A percentile compares a stretch with the other conserved stretches of the same genome.
These are phyloP conservation scores for Sussaba pulchella DNA, from an alignment of 2,888 invertebrate genomes.

Conservation along the genomic window DNA sequence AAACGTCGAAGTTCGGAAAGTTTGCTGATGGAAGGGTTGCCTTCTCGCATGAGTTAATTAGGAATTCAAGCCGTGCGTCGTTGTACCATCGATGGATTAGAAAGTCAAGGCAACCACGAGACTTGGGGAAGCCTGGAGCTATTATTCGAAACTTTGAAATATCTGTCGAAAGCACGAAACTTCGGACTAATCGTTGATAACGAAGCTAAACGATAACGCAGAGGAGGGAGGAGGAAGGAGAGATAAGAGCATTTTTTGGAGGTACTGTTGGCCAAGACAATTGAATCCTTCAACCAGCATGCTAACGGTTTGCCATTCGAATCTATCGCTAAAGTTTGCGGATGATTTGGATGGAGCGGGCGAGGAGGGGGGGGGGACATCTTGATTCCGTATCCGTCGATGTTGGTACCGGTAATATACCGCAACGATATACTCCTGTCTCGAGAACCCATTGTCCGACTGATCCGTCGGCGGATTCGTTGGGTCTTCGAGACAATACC, in stretches of 20 bases:
- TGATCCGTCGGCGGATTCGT: conserved; percentile 23
- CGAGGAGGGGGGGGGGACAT: not conserved
- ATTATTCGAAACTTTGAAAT: conserved; percentile 17
- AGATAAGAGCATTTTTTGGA: too few species aligned
- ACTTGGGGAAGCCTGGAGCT: not conserved
- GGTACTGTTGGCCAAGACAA: not conserved
- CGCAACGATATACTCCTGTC: not conserved
- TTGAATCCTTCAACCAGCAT: not conserved
- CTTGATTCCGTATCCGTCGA: not conserved
- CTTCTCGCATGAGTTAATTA: not conserved
- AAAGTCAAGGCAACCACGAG: conserved; percentile 1
- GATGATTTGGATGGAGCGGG: not conserved
- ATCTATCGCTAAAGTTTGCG: conserved; percentile 7
- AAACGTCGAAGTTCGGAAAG: conserved; percentile 14
- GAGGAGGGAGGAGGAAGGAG: not conserved
- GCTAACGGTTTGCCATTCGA: conserved; percentile 27
- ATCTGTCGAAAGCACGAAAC: not conserved
- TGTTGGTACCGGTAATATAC: not conserved
- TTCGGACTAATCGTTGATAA: not conserved
- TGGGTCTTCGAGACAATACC: conserved; percentile 1
- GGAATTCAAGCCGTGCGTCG: conserved; percentile 11
- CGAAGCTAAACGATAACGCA: not conserved
- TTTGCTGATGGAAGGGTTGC: not conserved
- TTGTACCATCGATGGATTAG: not conserved
- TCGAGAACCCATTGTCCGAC: conserved; percentile 13